Percentiles rank a stretch among this genome's conserved stretches.
phyloP scores from a whole-genome alignment of 2,888 invertebrate species.

The Diploptera punctata region DNA sequence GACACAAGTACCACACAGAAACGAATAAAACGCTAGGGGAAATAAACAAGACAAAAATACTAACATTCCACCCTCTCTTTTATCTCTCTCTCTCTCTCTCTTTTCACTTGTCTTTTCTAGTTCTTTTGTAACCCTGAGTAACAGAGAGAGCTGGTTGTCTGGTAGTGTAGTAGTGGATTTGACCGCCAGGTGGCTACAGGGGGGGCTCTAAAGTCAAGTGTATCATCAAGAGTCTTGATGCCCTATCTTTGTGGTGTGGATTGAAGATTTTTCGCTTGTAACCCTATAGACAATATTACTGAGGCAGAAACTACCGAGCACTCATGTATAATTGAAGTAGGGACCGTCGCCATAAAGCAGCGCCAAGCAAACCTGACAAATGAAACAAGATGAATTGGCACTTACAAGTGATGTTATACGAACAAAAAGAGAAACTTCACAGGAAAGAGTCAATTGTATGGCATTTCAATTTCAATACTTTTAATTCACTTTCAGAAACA shows the following conservation, averaged over 20 bases:
- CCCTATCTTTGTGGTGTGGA: conserved; percentile 28
- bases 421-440: too few species aligned
- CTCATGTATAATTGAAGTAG: conserved; percentile 22
- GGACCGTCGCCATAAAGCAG: conserved; percentile 2
- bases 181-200: conserved; percentile 33
- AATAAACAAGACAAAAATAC: conserved; percentile 28
- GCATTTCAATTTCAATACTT: too few species aligned
- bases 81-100: not conserved
- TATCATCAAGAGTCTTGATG: conserved; percentile 34
- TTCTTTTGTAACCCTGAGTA: conserved; percentile 17
- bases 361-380: not conserved
- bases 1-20: conserved; percentile 14
- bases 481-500: too few species aligned
- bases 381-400: conserved; percentile 1
- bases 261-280: conserved; percentile 10
- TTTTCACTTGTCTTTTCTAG: conserved; percentile 15
- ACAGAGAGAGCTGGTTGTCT: conserved; percentile 10
- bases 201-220: conserved; percentile 34
- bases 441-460: too few species aligned
- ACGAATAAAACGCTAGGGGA: conserved; percentile 18
- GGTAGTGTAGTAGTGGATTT: conserved; percentile 30
- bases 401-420: not conserved
- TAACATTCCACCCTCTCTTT: conserved; percentile 7
- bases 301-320: conserved; percentile 8
- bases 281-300: conserved; percentile 8